A percentile compares a stretch with the other conserved stretches of the same genome.
phyloP scores from a whole-genome alignment of 2,113 vertebrate genomes.

The Microcebus lehilahytsara region DNA sequence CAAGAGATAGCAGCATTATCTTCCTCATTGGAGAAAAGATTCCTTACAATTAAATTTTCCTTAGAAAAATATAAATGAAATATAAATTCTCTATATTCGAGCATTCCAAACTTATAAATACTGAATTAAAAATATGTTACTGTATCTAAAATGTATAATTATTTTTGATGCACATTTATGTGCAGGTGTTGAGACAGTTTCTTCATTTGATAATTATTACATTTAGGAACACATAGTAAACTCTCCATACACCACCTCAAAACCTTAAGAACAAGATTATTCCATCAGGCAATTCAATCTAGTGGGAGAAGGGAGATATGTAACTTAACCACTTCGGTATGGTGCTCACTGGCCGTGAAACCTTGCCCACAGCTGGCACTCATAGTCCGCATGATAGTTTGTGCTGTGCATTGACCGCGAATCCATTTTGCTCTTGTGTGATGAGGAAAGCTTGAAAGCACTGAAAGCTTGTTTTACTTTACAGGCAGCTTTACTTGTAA shows the following conservation, averaged over 20 bases:
- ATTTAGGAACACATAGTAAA: not conserved
- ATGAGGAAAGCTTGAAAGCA: too few relatives aligned
- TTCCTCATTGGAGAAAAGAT: not conserved
- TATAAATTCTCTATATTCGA: not conserved
- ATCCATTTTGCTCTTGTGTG: too few relatives aligned
- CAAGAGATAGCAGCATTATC: not conserved
- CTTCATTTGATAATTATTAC: not conserved
- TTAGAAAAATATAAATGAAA: slow-evolving; percentile 6
- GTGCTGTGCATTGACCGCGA: too few relatives aligned
- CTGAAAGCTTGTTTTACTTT: too few relatives aligned
- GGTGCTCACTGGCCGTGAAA: too few relatives aligned
- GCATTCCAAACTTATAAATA: not conserved
- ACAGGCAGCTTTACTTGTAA: too few relatives aligned
- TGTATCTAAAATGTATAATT: not conserved
- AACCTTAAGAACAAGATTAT: not conserved
- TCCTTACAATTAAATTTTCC: not conserved
- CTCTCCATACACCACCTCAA: not conserved
- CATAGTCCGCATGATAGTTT: too few relatives aligned
- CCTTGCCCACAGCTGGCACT: too few relatives aligned
- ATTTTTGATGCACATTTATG: not conserved
- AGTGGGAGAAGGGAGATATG: not conserved
- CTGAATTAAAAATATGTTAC: not conserved
- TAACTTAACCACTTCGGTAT: not conserved
- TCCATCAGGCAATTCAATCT: not conserved
- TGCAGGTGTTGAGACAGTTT: not conserved